These are phyloP conservation scores for Aegithalos caudatus DNA, from an alignment of 2,113 vertebrate species.

Conservation along the genomic window DNA sequence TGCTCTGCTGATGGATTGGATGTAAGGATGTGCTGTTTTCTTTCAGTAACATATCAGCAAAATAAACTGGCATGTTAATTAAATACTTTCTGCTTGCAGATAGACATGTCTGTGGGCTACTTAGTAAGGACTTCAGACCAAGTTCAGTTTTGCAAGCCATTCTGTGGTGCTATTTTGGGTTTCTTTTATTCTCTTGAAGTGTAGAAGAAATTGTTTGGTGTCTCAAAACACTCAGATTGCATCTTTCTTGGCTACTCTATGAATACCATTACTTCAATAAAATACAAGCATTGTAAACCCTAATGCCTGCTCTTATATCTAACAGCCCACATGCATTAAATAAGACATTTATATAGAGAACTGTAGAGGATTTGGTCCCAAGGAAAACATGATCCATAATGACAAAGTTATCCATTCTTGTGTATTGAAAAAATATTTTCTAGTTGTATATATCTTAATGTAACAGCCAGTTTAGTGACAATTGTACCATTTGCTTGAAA, in stretches of 20 bases:
- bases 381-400: not conserved
- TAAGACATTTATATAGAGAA: not conserved
- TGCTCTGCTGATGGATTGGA: not conserved
- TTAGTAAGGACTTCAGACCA: not conserved
- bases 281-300: not conserved
- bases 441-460: no score
- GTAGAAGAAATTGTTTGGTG: not conserved
- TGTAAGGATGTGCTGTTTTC: not conserved
- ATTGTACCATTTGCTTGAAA: not conserved
- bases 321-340: not conserved
- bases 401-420: not conserved
- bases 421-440: not conserved
- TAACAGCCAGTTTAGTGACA: not conserved
- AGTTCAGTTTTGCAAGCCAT: not conserved
- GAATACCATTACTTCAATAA: not conserved
- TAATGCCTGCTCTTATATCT: not conserved
- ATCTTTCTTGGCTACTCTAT: not conserved
- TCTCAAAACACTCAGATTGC: not conserved
- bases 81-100: not conserved
- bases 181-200: not conserved
- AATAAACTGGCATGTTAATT: not conserved
- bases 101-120: fast-evolving
- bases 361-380: not conserved
- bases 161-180: not conserved
- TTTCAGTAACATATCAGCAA: not conserved